phyloP scores from a whole-genome alignment of 1,140 invertebrate genomes.

The Cylas formicarius region DNA sequence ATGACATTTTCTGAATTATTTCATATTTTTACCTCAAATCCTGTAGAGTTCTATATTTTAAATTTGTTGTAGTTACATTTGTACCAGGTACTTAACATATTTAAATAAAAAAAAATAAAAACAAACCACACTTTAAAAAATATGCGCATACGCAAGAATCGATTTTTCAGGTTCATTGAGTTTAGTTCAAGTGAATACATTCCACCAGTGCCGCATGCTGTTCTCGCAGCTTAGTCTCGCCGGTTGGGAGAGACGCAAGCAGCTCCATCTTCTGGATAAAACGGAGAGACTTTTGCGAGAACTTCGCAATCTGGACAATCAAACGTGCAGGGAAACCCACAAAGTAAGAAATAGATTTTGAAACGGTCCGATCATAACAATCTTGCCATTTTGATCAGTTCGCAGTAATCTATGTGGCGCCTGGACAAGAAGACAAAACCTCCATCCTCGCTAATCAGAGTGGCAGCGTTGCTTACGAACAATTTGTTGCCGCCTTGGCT shows the following conservation, averaged over 20 bases:
- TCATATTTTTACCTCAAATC: too few species aligned
- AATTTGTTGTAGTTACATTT: too few species aligned
- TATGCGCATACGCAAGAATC: too few species aligned
- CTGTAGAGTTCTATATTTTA: too few species aligned
- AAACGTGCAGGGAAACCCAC: constrained; percentile 92
- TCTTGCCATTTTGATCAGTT: constrained; percentile 25
- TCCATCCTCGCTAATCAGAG: constrained; percentile 76
- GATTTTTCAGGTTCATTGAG: constrained; percentile 23
- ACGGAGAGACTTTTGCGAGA: constrained; percentile 87
- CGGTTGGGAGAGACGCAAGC: constrained; percentile 79
- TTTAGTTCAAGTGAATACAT: constrained; percentile 48
- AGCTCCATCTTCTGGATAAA: constrained; percentile 81
- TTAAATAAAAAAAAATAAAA: too few species aligned
- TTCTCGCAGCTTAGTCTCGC: constrained; percentile 86
- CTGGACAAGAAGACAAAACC: constrained; percentile 94
- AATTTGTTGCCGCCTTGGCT: constrained; percentile 87
- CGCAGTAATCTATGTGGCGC: constrained; percentile 95
- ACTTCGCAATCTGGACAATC: constrained; percentile 85
- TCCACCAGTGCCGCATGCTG: constrained; percentile 79
- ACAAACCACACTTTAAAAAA: too few species aligned
- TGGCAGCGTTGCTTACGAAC: constrained; percentile 89
- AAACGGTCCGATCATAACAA: not conserved
- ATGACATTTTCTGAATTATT: too few species aligned
- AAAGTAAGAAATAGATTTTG: too few species aligned
- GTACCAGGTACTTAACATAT: too few species aligned